Evolutionary conservation across 2,797 vertebrate genomes (phyloP), one percentile per base, ranked within the genome.

Genomic region (Galaxias olidus): DNA sequence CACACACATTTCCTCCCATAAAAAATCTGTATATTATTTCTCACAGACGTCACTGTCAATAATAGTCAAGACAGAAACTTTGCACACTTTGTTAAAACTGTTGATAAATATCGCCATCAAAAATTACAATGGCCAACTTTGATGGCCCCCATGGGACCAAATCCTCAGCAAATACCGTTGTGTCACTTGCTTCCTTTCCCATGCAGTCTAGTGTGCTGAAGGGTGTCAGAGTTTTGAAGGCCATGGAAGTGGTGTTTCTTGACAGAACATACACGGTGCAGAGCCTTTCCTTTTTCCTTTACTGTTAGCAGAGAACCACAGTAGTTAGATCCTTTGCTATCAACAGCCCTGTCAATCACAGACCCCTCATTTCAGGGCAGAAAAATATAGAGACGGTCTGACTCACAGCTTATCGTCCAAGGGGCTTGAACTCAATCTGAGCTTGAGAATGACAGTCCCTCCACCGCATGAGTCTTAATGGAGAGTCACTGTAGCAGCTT

Each of bases 361-460:
- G 49, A 41, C 59, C 65, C 54, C 63, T 84, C 61, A 75, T 74
- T 83, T 73, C 42, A 53, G 54, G 30, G 30, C 30, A 68, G 51
- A 61, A 68, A 78, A 0, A 81, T 43, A 76, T 77, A 75, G 72
- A 72, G 73, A 78, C 67, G 70, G 59, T 55, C 69, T 69, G 53
- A 55, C 74, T 63, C 13, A 42, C 66, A 66, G 52, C 67, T 69
- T 65, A 71, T 50, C 66, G 79, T 82, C 46, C 0, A 10, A 78
- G 30, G 81, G 85, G 72, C 86, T 87, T 87, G 88, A 88, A 88
- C 84, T 85, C 88, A 88, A 87, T 87, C 77, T 85, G 46, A 1
- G 19, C 75, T 61, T 61, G 55, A 68, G 76, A 72, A 78, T 78
- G 69, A 74, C 51, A 42, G 42, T 50, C 54, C 19, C 30, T 64